phyloP scores from a whole-genome alignment of 2,888 invertebrate species.

The Oeneis ivallda region DNA sequence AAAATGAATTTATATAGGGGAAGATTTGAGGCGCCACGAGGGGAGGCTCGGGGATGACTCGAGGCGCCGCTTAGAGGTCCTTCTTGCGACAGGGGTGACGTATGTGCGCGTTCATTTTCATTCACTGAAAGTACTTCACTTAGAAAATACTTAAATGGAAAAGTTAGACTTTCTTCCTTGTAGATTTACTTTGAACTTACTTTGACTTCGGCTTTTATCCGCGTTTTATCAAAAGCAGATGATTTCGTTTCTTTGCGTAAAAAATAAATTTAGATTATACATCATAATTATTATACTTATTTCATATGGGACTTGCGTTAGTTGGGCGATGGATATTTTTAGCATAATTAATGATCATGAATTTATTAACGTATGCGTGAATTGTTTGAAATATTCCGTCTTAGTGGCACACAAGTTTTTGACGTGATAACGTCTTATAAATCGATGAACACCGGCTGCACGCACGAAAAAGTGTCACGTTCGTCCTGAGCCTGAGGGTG shows the following conservation, averaged over 20 bases:
- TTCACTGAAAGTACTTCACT: constrained; percentile 5
- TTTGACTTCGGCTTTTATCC: not conserved
- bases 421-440: no score
- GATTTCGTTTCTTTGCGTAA: not conserved
- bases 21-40: constrained; percentile 34
- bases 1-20: constrained; percentile 32
- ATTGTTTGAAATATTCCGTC: no score
- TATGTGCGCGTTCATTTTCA: constrained; percentile 34
- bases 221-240: not conserved
- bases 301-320: no score
- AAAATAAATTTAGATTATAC: no score
- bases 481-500: no score
- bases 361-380: no score
- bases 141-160: not conserved
- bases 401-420: no score
- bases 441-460: no score
- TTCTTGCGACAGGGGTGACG: constrained; percentile 32
- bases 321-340: no score
- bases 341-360: no score
- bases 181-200: not conserved
- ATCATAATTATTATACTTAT: no score
- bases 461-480: no score
- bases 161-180: not conserved
- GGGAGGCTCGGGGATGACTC: constrained; percentile 32
- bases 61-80: constrained; percentile 33